Evolutionary conservation across 2,888 invertebrate species (phyloP), one percentile per base, ranked within the genome.

Genomic region (Gryllus longicercus): DNA sequence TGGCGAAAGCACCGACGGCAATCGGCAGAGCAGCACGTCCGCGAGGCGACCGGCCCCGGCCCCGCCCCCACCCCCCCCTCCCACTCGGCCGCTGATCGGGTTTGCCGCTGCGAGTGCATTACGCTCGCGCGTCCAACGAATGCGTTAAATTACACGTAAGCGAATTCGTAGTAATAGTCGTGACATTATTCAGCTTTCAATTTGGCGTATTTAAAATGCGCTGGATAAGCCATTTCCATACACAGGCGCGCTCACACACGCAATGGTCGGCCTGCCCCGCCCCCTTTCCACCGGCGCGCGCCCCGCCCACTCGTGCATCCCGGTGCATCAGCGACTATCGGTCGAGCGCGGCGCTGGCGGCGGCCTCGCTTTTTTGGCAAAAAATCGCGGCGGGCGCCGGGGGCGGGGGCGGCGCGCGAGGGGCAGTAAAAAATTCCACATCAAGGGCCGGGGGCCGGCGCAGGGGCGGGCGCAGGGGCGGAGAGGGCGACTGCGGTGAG

Each of bases 371-470:
- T 38, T 38, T 38, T 38, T 38, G 38, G 38, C 63, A 63, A 63
- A 63, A 63, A 63, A 63, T 63, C 63, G 63, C n/a, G n/a, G 63
- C 63, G 63, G 63, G 63, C 3, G 63, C 63, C 11, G 51, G 51
- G 51, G 1, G 51, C 1, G 1, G 51, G 51, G 12, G 51, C 16
- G 51, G 51, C 12, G 16, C 16, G 51, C 12, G 63, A 18, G 63
- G 63, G 63, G n/a, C 63, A 63, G 63, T 63, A 63, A 63, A 63
- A 63, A 63, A 63, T 63, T 63, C 63, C 63, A 63, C 63, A 63
- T 63, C 63, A 63, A 63, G 16, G 63, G n/a, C 63, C 63, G 63
- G 63, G n/a, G n/a, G 16, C 63, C 4, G 16, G 63, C 16, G 14
- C 63, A n/a, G 63, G 63, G 14, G 16, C 16, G 63, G 63, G 16